Conservation (phyloP, 2,888 invertebrate species). For the Stenodema calcarata region DNA sequence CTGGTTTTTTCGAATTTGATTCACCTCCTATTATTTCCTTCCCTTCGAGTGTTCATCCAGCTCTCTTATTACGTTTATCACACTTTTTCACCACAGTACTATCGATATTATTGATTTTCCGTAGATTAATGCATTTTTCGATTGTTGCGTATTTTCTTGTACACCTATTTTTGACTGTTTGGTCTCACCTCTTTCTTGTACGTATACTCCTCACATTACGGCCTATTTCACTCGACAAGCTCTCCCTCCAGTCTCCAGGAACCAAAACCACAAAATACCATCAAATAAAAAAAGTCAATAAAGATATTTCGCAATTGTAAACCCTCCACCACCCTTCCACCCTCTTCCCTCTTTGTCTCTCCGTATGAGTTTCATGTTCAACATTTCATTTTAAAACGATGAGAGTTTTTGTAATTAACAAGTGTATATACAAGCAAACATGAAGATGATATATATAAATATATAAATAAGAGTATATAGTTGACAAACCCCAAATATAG, state of each 20-base stretch:
- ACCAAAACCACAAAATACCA: not conserved
- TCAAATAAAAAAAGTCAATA: not conserved
- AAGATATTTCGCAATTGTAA: not conserved
- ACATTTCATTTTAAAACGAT: not conserved
- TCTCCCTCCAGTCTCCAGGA: conserved; percentile 42
- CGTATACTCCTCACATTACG: conserved; percentile 34
- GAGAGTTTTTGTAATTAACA: conserved; percentile 25
- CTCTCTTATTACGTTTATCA: not conserved
- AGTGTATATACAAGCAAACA: conserved; percentile 20
- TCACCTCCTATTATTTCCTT: not conserved
- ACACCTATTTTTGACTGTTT: not conserved
- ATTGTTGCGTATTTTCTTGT: not conserved
- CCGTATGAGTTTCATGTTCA: not conserved
- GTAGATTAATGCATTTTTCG: not conserved
- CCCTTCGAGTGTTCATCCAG: not conserved
- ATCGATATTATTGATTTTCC: not conserved
- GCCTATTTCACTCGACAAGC: conserved; percentile 40
- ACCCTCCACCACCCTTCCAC: not conserved
- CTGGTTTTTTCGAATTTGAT: not conserved
- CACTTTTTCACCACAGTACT: not conserved
- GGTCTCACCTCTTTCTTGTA: conserved; percentile 34
- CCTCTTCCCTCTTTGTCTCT: not conserved
- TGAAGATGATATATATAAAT: conserved; percentile 13
- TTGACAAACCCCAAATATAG: not conserved
- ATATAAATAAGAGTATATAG: conserved; percentile 25